phyloP scores from a whole-genome alignment of 2,797 vertebrate genomes.

The Silurus lanzhouensis region DNA sequence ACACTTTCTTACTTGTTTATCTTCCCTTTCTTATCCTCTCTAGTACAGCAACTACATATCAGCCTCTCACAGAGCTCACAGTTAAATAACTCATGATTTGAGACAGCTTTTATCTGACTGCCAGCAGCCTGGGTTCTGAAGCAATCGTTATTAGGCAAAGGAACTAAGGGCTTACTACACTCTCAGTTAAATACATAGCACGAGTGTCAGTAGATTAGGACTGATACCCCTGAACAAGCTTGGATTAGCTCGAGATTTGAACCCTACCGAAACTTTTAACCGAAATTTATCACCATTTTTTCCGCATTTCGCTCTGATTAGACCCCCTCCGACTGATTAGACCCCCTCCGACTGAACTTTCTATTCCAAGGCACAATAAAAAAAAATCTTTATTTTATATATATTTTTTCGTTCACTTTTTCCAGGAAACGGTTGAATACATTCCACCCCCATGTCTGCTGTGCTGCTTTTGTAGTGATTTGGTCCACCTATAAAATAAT shows the following conservation, averaged over 20 bases:
- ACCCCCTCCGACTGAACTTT: conserved; percentile 6
- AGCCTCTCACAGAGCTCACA: neutral
- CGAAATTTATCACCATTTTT: neutral
- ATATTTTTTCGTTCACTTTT: conserved; percentile 8
- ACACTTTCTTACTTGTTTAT: neutral
- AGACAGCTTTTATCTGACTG: conserved; percentile 13
- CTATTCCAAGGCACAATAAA: conserved; percentile 42
- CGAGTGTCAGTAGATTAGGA: neutral
- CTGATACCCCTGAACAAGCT: neutral
- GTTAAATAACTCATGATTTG: neutral
- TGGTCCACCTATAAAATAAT: conserved; percentile 73
- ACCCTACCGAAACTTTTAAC: neutral
- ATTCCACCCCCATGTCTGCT: conserved; percentile 72
- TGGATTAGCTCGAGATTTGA: neutral
- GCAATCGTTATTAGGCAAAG: neutral
- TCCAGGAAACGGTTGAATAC: conserved; percentile 33
- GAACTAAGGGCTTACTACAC: neutral
- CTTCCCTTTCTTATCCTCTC: neutral
- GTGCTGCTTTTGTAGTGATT: conserved; percentile 77
- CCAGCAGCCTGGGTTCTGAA: conserved; percentile 17
- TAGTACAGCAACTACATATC: neutral
- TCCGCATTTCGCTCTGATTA: neutral
- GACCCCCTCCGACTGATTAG: conserved; percentile 15
- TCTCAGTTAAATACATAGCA: neutral
- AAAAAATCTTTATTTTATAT: neutral